Conservation (phyloP, 2,113 vertebrate species). For the Craseonycteris thonglongyai region DNA sequence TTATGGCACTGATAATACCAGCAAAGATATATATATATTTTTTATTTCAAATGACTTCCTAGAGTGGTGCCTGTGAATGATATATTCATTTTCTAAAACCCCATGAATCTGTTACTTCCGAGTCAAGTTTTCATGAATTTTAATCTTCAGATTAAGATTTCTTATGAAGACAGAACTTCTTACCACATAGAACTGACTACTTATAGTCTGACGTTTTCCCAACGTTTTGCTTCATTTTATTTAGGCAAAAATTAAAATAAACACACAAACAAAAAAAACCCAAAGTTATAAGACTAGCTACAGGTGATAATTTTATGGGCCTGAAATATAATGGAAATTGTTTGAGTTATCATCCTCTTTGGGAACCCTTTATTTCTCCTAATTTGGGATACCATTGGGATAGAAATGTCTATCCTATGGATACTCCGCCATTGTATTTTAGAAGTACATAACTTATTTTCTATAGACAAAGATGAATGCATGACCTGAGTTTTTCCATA, state of each 20-base stretch:
- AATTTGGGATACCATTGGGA: not conserved
- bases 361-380: not conserved
- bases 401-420: not conserved
- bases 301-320: not conserved
- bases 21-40: not conserved
- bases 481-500: not conserved
- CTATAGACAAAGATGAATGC: not conserved
- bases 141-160: not conserved
- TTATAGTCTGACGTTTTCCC: not conserved
- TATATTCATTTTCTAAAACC: not conserved
- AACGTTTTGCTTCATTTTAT: not conserved
- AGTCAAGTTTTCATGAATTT: constrained; percentile 23
- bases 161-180: not conserved
- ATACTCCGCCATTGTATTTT: not conserved
- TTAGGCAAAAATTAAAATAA: not conserved
- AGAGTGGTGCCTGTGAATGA: not conserved
- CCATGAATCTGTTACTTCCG: not conserved
- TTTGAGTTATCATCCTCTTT: not conserved
- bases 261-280: not conserved
- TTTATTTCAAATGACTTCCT: not conserved
- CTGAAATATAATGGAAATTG: not conserved
- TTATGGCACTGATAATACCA: not conserved
- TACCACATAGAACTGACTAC: not conserved
- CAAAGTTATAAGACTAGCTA: not conserved
- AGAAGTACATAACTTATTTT: not conserved